These are phyloP conservation scores for Heliocidaris tuberculata DNA, from an alignment of 35 echinoderm and acorn worm genomes.

Conservation along the genomic window DNA sequence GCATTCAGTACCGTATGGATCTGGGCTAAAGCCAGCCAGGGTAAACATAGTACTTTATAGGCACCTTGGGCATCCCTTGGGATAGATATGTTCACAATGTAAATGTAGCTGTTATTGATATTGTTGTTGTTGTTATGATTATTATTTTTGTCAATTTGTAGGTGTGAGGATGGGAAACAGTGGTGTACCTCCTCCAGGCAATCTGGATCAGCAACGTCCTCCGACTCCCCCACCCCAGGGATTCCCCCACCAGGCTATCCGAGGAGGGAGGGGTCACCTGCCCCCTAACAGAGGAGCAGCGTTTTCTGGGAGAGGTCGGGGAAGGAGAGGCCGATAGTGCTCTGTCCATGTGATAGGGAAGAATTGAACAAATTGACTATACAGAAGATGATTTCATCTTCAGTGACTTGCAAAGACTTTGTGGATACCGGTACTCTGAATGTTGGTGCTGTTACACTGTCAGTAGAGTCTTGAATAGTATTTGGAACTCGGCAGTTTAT, in stretches of 20 bases:
- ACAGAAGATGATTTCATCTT: not conserved
- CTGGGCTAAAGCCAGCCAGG: no score
- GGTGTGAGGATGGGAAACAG: constrained; percentile 50
- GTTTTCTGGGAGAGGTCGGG: constrained; percentile 35
- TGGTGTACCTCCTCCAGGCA: constrained; percentile 2
- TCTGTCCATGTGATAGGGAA: not conserved
- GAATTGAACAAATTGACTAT: not conserved
- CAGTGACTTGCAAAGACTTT: not conserved
- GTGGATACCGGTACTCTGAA: not conserved
- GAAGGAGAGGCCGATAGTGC: constrained; percentile 57
- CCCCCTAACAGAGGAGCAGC: constrained; percentile 45
- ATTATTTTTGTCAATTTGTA: not conserved
- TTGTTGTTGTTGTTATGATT: no score
- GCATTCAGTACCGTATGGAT: no score
- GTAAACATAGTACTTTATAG: no score
- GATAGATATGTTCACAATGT: no score
- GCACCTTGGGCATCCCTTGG: no score
- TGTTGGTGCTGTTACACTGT: not conserved
- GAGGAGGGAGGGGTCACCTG: constrained; percentile 45
- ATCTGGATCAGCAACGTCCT: constrained; percentile 53
- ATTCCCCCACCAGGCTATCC: constrained; percentile 37
- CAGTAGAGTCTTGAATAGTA: not conserved
- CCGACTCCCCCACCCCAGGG: constrained; percentile 50
- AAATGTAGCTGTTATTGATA: no score
- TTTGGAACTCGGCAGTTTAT: not conserved